These are phyloP conservation scores for Piscicola geometra DNA, from an alignment of 2,888 invertebrate species.

Conservation along the genomic window DNA sequence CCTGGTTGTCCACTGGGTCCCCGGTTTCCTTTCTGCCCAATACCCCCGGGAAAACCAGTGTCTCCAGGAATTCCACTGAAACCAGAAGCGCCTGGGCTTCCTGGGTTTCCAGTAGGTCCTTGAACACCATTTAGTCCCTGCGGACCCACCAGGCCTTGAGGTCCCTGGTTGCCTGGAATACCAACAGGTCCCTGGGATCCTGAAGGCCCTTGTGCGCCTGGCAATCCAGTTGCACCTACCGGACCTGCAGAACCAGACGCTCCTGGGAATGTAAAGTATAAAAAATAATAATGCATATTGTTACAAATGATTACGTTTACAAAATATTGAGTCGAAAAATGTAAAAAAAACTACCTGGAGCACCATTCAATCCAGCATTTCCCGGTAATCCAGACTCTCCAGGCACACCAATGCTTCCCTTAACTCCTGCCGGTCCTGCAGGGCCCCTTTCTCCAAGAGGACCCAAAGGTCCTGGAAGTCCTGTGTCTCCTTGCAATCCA, in stretches of 20 bases:
- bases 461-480: neutral
- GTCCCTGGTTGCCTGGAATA: neutral
- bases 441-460: slow-evolving; percentile 23
- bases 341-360: neutral
- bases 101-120: slow-evolving; percentile 22
- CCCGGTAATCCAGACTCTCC: slow-evolving; percentile 26
- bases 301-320: too few species aligned
- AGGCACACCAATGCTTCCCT: slow-evolving; percentile 24
- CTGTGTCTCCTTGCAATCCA: neutral
- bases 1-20: slow-evolving; percentile 8
- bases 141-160: neutral
- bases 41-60: slow-evolving; percentile 3
- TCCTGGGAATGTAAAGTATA: neutral
- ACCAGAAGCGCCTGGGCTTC: slow-evolving; percentile 5
- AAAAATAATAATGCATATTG: too few species aligned
- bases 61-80: slow-evolving; percentile 17
- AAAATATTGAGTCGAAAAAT: too few species aligned
- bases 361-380: neutral
- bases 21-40: slow-evolving; percentile 9
- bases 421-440: slow-evolving; percentile 31
- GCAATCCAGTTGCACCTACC: neutral
- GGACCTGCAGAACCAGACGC: slow-evolving; percentile 12
- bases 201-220: slow-evolving; percentile 10
- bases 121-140: slow-evolving; percentile 26
- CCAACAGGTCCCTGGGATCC: slow-evolving; percentile 15